A percentile compares a stretch with the other conserved stretches of the same genome.
Evolutionary conservation across 2,888 invertebrate species (phyloP).

Genomic region (Drosophila hamatofila): DNA sequence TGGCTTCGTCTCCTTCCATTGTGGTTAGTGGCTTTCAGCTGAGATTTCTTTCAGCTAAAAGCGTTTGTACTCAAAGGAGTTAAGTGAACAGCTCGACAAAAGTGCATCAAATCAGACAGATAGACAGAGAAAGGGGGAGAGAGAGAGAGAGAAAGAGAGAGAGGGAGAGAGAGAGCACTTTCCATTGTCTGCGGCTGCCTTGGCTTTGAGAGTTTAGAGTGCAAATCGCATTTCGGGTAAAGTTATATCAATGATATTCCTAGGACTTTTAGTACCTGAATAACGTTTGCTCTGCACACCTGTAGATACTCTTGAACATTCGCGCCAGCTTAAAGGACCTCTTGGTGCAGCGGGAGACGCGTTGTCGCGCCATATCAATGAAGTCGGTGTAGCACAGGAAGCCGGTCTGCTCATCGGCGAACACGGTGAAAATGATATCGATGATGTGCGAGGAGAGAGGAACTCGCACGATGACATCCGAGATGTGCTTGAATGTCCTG

Average conservation of each 20-base stretch:
- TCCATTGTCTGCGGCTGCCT: background rate
- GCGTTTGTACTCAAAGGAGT: slow-evolving; percentile 65
- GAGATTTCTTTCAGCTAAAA: slow-evolving; percentile 56
- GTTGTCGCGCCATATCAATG: slow-evolving; percentile 6
- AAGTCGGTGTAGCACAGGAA: slow-evolving; percentile 41
- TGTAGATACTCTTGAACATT: background rate
- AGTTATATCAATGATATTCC: slow-evolving; percentile 7
- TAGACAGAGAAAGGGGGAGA: background rate
- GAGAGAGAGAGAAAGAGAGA: slow-evolving; percentile 15
- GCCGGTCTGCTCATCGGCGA: slow-evolving; percentile 43
- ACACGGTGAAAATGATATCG: slow-evolving; percentile 51
- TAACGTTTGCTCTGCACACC: background rate
- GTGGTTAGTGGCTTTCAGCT: slow-evolving; percentile 17
- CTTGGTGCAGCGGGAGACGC: background rate
- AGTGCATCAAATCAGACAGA: slow-evolving; percentile 55
- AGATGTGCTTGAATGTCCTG: slow-evolving; percentile 25
- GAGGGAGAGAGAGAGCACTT: background rate
- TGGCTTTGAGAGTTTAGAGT: slow-evolving; percentile 10
- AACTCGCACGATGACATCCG: slow-evolving; percentile 29
- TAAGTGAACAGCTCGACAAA: slow-evolving; percentile 33
- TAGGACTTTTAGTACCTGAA: slow-evolving; percentile 11
- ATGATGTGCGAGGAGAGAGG: slow-evolving; percentile 32
- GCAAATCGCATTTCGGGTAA: slow-evolving; percentile 20
- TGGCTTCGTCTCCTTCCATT: slow-evolving; percentile 15
- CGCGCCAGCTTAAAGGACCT: background rate